Conservation (phyloP, 1,140 invertebrate genomes). For the Musca vetustissima region DNA sequence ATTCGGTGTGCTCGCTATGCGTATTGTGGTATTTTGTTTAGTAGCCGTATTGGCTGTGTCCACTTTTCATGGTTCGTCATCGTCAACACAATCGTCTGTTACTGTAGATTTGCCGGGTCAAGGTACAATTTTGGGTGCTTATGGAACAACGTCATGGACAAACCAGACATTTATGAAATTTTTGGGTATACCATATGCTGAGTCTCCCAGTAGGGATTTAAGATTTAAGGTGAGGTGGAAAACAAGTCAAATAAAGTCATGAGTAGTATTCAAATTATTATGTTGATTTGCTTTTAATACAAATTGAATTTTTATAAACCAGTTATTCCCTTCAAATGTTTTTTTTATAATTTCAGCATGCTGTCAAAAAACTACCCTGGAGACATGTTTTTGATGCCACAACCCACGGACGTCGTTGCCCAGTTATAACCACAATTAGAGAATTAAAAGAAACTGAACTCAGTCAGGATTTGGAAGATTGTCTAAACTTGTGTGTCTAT, state of each 20-base stretch:
- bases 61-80: no score
- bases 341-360: conserved; percentile 10
- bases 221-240: conserved; percentile 42
- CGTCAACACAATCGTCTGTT: neutral
- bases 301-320: no score
- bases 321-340: neutral
- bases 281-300: no score
- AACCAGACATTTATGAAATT: conserved; percentile 47
- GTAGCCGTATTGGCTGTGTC: neutral
- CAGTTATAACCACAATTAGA: conserved; percentile 44
- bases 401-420: conserved; percentile 48
- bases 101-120: conserved; percentile 53
- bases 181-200: conserved; percentile 50
- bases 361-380: conserved; percentile 34
- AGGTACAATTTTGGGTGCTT: conserved; percentile 56
- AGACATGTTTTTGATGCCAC: conserved; percentile 32
- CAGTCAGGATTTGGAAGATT: conserved; percentile 48
- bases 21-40: neutral
- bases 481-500: conserved; percentile 48
- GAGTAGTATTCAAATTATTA: conserved; percentile 22
- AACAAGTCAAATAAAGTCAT: neutral
- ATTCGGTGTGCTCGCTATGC: neutral
- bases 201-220: conserved; percentile 39
- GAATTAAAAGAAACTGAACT: conserved; percentile 26
- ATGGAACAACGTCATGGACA: conserved; percentile 44